Evolutionary conservation across 1,140 invertebrate species (phyloP), one percentile per base, ranked within the genome.

Genomic region (Sarcophaga bullata): DNA sequence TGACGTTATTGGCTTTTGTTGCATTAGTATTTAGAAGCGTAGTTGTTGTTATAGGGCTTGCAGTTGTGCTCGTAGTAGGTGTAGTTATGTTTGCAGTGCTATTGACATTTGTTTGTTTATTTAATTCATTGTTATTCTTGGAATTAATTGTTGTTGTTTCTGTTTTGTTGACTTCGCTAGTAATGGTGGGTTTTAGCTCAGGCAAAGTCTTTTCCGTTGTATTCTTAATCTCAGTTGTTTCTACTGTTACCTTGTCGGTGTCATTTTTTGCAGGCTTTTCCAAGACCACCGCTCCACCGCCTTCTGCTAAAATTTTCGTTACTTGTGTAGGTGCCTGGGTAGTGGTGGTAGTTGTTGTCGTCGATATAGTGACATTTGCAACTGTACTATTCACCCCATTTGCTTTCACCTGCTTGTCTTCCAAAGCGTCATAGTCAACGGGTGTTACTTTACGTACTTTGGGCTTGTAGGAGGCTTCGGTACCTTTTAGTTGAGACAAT

Each of bases 391-490:
- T 78, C n/a, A 15, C 49, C 4, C 73, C 37, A n/a, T 75, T 75
- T 25, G 17, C 9, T 62, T 62, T 62, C 8, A 52, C 54, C 11
- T 15, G 8, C 10, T 73, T 78, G 5, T 15, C 50, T 78, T 78
- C 75, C 48, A 78, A 19, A 19, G 48, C 13, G 6, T 78, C 17
- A 19, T 78, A 25, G 8, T 50, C 48, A 6, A 78, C 75, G 3
- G n/a, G 75, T 52, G 75, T 52, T 19, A 78, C 75, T 19, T 78
- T 78, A 8, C 75, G 19, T 19, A 50, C 17, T 52, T 78, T 78
- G 2, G 19, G 48, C 8, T 47, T n/a, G 19, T 52, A 52, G 5
- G 73, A 17, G n/a, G 75, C 48, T 52, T 78, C 48, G 2, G n/a
- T 52, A 19, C n/a, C 13, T 25, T 78, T 78, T 9, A 78, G 49